These are phyloP conservation scores for Buathra laborator DNA, from an alignment of 2,888 invertebrate genomes.

Conservation along the genomic window DNA sequence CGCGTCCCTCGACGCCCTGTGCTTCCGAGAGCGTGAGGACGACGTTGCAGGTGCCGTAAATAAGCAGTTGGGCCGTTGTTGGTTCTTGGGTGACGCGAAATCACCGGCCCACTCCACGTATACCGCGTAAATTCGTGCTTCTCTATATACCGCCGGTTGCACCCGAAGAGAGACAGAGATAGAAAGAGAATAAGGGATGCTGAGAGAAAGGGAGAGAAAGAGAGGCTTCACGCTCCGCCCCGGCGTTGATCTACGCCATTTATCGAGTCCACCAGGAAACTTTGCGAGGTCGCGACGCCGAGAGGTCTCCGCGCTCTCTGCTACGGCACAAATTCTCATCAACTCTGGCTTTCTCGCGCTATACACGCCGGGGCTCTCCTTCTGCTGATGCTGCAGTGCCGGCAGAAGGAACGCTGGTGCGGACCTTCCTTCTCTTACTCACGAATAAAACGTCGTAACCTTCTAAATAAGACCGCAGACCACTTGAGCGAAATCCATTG, in stretches of 20 bases:
- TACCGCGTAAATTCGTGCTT: conserved; percentile 62
- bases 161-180: conserved; percentile 2
- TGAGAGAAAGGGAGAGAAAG: conserved; percentile 7
- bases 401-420: background rate
- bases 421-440: conserved; percentile 35
- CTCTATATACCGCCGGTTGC: background rate
- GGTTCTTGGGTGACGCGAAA: conserved; percentile 71
- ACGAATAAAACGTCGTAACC: conserved; percentile 44
- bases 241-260: conserved; percentile 69
- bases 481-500: conserved; percentile 41
- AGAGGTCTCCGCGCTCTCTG: conserved; percentile 65
- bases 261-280: conserved; percentile 68
- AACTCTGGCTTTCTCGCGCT: conserved; percentile 54
- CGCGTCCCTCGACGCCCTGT: conserved; percentile 76
- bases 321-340: conserved; percentile 68
- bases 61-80: conserved; percentile 73
- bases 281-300: conserved; percentile 66
- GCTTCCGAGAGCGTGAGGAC: conserved; percentile 59
- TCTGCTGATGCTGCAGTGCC: conserved; percentile 29
- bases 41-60: conserved; percentile 73
- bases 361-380: background rate
- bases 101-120: conserved; percentile 71
- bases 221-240: conserved; percentile 53
- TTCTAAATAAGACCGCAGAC: conserved; percentile 52
- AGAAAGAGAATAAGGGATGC: conserved; percentile 5